Evolutionary conservation across 2,888 invertebrate genomes (phyloP).

Genomic region (Onchidella celtica): DNA sequence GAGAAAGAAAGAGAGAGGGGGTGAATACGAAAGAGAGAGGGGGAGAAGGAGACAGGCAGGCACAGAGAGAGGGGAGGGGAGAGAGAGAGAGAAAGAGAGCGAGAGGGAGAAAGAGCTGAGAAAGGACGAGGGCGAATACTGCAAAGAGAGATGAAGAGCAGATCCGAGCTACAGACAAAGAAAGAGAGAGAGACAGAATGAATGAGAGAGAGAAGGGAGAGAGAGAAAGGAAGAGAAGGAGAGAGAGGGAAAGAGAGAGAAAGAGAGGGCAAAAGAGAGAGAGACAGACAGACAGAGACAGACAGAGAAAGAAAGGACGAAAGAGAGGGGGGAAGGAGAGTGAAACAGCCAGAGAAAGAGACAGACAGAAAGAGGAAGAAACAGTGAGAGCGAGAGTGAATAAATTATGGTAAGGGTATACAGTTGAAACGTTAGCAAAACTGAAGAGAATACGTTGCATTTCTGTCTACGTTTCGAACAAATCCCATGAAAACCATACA

Average conservation of each 20-base stretch:
- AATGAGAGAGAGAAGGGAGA: too few species aligned
- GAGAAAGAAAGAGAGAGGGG: neutral
- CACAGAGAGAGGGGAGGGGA: too few species aligned
- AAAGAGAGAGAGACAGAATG: slow-evolving; percentile 17
- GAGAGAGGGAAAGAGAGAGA: neutral
- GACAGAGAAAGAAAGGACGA: neutral
- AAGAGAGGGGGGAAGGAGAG: neutral
- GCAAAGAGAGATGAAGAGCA: neutral
- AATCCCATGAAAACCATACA: too few species aligned
- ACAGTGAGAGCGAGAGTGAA: neutral
- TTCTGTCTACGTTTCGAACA: too few species aligned
- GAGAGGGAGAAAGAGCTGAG: too few species aligned
- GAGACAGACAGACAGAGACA: neutral
- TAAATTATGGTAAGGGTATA: neutral
- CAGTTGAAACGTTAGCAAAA: too few species aligned
- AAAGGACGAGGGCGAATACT: neutral
- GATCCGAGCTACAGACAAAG: neutral
- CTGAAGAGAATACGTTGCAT: too few species aligned
- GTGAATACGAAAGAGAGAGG: too few species aligned
- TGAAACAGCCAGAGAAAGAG: slow-evolving; percentile 15
- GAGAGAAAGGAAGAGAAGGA: neutral
- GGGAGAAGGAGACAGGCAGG: too few species aligned
- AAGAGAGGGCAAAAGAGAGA: neutral
- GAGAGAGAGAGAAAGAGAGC: too few species aligned
- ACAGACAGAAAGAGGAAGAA: neutral